Conservation (phyloP, 2,888 invertebrate species). For the Pseudanteris insignis region DNA sequence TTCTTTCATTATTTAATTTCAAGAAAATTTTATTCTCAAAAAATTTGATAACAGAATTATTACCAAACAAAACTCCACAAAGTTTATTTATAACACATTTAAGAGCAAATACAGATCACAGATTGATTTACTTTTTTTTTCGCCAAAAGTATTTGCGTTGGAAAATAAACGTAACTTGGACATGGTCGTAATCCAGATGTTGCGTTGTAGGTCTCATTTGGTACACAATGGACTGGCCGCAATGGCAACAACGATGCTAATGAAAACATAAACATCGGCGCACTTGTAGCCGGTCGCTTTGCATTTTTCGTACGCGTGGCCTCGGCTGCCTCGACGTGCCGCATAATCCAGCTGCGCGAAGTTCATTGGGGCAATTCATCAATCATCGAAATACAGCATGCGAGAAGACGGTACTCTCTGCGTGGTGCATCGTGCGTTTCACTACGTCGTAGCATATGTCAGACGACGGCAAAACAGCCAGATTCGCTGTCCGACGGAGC, state of each 20-base stretch:
- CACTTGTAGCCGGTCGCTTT: slow-evolving; percentile 9
- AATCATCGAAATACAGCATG: slow-evolving; percentile 63
- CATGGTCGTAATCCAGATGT: slow-evolving; percentile 9
- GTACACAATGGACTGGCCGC: not conserved
- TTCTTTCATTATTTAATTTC: not conserved
- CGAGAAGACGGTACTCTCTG: slow-evolving; percentile 48
- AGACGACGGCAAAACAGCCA: slow-evolving; percentile 46
- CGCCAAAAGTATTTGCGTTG: slow-evolving; percentile 10
- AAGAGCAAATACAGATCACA: too few species aligned
- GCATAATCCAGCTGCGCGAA: slow-evolving; percentile 59
- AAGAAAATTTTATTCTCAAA: too few species aligned
- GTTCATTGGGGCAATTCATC: slow-evolving; percentile 62
- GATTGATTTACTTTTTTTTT: too few species aligned
- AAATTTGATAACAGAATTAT: too few species aligned
- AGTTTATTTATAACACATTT: too few species aligned
- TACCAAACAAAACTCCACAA: too few species aligned
- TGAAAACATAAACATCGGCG: slow-evolving; percentile 27
- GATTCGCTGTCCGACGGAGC: slow-evolving; percentile 48
- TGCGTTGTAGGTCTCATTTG: not conserved
- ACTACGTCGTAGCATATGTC: slow-evolving; percentile 62
- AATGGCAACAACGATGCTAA: slow-evolving; percentile 12
- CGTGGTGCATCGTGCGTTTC: slow-evolving; percentile 31
- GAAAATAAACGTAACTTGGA: not conserved
- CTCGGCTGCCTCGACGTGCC: slow-evolving; percentile 11
- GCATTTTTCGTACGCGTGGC: not conserved